A percentile compares a stretch with the other conserved stretches of the same genome.
phyloP scores from a whole-genome alignment of 2,113 vertebrate genomes.

The Antechinus flavipes region DNA sequence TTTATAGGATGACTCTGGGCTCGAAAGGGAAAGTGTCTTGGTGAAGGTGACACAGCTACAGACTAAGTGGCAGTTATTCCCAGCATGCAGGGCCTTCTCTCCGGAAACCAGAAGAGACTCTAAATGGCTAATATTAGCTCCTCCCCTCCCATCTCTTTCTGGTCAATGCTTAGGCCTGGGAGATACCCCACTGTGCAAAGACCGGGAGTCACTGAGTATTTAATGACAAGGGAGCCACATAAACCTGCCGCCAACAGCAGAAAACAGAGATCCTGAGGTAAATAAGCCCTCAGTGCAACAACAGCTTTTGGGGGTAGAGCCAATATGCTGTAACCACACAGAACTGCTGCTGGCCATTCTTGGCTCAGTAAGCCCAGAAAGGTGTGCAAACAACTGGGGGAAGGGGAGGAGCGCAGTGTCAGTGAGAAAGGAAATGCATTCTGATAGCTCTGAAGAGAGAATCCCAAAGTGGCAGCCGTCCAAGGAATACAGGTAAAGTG shows the following conservation, averaged over 20 bases:
- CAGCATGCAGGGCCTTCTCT: not conserved
- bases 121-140: not conserved
- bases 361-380: slow-evolving; percentile 25
- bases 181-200: not conserved
- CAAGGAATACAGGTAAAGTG: slow-evolving; percentile 54
- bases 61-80: not conserved
- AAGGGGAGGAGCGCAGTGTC: slow-evolving; percentile 52
- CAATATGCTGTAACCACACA: not conserved
- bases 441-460: slow-evolving; percentile 68
- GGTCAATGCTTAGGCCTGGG: not conserved
- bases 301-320: not conserved
- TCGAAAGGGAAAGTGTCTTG: not conserved
- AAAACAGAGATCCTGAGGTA: not conserved
- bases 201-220: not conserved
- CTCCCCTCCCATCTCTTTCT: not conserved
- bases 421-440: slow-evolving; percentile 48
- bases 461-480: slow-evolving; percentile 30
- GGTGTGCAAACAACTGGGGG: slow-evolving; percentile 46
- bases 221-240: not conserved
- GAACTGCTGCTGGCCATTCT: not conserved
- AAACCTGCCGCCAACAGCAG: not conserved
- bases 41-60: not conserved
- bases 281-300: not conserved
- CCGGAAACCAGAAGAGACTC: not conserved
- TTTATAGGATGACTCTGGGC: not conserved